phyloP scores from a whole-genome alignment of 2,888 invertebrate species.

The Limnephilus auricula region DNA sequence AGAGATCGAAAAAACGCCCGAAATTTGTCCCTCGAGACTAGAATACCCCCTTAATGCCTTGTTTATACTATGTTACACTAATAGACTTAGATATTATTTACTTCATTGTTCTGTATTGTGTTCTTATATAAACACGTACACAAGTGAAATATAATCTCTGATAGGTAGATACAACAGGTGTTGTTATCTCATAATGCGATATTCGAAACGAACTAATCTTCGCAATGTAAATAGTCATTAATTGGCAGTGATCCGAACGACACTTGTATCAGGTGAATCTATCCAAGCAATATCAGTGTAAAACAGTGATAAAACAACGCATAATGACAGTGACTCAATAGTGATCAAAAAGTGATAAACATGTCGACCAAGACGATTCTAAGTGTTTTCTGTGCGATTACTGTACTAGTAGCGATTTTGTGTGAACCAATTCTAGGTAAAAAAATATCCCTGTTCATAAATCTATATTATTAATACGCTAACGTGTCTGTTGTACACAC shows the following conservation, averaged over 20 bases:
- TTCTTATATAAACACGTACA: not conserved
- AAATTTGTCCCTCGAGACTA: too few species aligned
- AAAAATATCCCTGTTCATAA: too few species aligned
- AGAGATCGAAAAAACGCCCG: too few species aligned
- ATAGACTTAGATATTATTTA: not conserved
- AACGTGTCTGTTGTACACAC: too few species aligned
- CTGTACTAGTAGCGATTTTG: constrained; percentile 4
- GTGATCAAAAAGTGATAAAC: constrained; percentile 4
- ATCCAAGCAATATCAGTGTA: constrained; percentile 13
- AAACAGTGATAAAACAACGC: not conserved
- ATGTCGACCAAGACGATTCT: constrained; percentile 28
- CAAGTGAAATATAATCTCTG: not conserved
- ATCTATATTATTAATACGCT: too few species aligned
- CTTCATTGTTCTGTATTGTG: not conserved
- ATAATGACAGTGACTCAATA: not conserved
- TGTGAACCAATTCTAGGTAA: not conserved
- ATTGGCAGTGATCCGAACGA: constrained; percentile 28
- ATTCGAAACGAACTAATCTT: constrained; percentile 45
- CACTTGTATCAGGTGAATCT: constrained; percentile 2
- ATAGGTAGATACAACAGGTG: not conserved
- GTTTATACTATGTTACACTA: not conserved
- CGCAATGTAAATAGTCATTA: constrained; percentile 42
- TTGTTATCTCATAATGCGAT: constrained; percentile 48
- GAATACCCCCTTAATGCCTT: too few species aligned
- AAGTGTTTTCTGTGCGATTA: constrained; percentile 3